phyloP scores from a whole-genome alignment of 2,113 vertebrate species.

The Theristicus caerulescens region DNA sequence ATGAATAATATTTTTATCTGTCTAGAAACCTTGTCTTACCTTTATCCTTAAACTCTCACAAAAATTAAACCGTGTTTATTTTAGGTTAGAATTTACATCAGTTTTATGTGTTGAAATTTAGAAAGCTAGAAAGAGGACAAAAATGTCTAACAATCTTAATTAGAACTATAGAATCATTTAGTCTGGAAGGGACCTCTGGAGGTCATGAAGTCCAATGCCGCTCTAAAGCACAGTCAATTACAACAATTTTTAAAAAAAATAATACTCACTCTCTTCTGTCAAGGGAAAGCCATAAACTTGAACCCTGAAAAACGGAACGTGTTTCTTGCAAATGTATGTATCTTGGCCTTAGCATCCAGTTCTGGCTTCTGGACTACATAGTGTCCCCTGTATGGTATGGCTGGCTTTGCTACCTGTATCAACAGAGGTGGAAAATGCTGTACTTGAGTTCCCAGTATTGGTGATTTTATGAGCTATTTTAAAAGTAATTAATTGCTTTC shows the following conservation, averaged over 20 bases:
- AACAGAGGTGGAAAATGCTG: not conserved
- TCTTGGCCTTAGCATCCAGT: not conserved
- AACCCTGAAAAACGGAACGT: not conserved
- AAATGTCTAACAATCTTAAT: not conserved
- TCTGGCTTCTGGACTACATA: not conserved
- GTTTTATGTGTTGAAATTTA: not conserved
- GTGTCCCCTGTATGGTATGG: not conserved
- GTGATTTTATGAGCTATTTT: not conserved
- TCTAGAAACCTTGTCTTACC: not conserved
- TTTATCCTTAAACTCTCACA: not conserved
- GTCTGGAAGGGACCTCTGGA: not conserved
- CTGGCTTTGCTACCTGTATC: not conserved
- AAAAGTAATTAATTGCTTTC: not conserved
- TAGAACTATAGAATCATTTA: not conserved
- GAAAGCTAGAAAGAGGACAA: not conserved
- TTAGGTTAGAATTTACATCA: not conserved
- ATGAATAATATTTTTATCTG: not conserved
- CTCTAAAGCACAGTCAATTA: not conserved
- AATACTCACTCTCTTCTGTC: not conserved
- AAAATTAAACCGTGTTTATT: not conserved
- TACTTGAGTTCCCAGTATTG: not conserved
- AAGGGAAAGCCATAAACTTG: not conserved
- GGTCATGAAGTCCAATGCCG: not conserved
- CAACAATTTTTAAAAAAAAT: not conserved
- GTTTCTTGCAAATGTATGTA: not conserved